These are phyloP conservation scores for Aleadryas rufinucha DNA, from an alignment of 2,113 vertebrate species.

Conservation along the genomic window DNA sequence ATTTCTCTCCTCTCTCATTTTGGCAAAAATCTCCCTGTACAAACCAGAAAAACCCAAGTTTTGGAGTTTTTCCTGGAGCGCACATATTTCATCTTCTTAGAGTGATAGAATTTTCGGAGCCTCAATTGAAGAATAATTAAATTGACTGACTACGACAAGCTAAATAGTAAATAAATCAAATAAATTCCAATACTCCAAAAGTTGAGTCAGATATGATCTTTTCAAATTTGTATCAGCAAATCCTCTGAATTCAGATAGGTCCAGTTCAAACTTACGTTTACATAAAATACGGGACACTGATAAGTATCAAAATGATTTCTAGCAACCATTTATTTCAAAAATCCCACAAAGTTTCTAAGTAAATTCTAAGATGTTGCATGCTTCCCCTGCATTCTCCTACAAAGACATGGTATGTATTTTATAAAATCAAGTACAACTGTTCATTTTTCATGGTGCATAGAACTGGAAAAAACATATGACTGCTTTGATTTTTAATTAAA, in stretches of 20 bases:
- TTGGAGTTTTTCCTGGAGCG: fast-evolving
- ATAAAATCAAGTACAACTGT: not conserved
- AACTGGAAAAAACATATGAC: not conserved
- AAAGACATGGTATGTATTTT: not conserved
- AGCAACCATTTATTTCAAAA: not conserved
- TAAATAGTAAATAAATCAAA: not conserved
- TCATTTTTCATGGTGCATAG: not conserved
- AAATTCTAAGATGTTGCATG: not conserved
- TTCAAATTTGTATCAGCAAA: not conserved
- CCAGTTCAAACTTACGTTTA: not conserved
- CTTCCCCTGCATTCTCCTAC: not conserved
- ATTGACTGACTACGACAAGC: not conserved
- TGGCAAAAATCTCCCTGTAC: not conserved
- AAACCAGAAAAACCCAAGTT: not conserved
- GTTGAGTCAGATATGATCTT: not conserved
- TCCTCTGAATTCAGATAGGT: not conserved
- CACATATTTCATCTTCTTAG: not conserved
- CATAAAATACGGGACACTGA: not conserved
- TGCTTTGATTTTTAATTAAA: conserved; percentile 3
- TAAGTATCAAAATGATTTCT: not conserved
- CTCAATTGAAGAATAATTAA: not conserved
- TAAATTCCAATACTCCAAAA: not conserved
- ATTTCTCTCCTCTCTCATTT: not conserved
- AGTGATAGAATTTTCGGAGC: not conserved
- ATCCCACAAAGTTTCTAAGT: not conserved